Evolutionary conservation across 2,113 vertebrate species (phyloP).

Genomic region (Sturnus vulgaris): DNA sequence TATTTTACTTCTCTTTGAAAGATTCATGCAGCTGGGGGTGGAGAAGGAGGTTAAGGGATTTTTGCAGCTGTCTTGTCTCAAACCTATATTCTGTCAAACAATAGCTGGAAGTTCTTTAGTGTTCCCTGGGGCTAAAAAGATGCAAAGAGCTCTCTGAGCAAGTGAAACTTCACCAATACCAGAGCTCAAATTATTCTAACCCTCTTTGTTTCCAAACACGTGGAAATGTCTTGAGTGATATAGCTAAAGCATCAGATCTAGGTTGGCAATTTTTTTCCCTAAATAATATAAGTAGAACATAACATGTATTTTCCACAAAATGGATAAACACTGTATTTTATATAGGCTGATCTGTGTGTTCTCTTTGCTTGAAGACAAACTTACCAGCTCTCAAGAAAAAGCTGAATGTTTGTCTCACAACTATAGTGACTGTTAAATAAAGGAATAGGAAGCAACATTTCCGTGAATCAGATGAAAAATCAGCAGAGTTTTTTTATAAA

Average conservation of each 20-base stretch:
- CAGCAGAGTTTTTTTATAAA: background rate
- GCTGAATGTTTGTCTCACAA: background rate
- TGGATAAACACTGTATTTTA: background rate
- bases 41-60: background rate
- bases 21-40: background rate
- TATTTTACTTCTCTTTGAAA: background rate
- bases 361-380: background rate
- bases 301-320: background rate
- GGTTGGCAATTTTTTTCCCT: background rate
- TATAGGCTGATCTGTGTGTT: background rate
- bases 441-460: background rate
- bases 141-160: background rate
- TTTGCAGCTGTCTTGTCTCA: constrained; percentile 10
- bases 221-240: background rate
- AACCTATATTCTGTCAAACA: background rate
- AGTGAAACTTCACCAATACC: background rate
- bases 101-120: background rate
- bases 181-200: background rate
- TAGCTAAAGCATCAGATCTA: background rate
- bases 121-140: background rate
- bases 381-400: background rate
- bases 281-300: background rate
- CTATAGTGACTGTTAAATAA: background rate
- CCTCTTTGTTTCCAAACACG: background rate
- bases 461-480: background rate